Base-by-base conservation (phyloP, 2,797 vertebrate genomes). In the Amphiprion clarkii region DNA sequence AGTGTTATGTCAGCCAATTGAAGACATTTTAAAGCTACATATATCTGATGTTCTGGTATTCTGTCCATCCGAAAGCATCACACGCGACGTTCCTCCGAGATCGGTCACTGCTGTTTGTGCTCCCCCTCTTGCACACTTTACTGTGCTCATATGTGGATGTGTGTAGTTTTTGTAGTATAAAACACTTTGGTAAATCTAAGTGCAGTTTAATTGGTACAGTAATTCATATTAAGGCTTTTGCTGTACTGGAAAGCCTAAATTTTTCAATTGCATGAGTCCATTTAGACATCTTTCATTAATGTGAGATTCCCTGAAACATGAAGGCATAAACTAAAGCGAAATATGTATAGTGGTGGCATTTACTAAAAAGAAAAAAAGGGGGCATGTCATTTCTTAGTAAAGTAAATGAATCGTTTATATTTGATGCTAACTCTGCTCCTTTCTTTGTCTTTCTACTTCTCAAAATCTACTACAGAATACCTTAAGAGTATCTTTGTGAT, bases 1-100 rank as follows among this genome's bases (percentile, higher is more conserved):
- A 65, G 55, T 71, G 62, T 83, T 62, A 65, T 84, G 55, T 82
- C 74, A 76, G 82, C 73, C 86, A 56, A 79, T 25, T 71, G 46
- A 52, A 82, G 77, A 59, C 40, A 68, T 78, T 82, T 86, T 60
- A 39, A 63, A 81, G 48, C 51, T 71, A 56, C 36, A 64, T n/a
- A 39, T 65, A 27, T 71, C 29, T 59, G 51, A 84, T 81, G 55
- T 53, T 57, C 63, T 67, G 49, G 16, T 21, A 0, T 17, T 78
- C n/a, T 52, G 44, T 10, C 19, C 10, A 39, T 70, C 31, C 48
- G 6, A 46, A 6, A 70, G 19, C 27, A 31, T 46, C 16, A 23
- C 31, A 17, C 3, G 9, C n/a, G 6, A 19, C 49, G 3, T 7
- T 46, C 14, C 49, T 68, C 17, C 17, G 57, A 48, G 42, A 65